phyloP scores from a whole-genome alignment of 1,140 invertebrate species.

The Zaprionus davidi region DNA sequence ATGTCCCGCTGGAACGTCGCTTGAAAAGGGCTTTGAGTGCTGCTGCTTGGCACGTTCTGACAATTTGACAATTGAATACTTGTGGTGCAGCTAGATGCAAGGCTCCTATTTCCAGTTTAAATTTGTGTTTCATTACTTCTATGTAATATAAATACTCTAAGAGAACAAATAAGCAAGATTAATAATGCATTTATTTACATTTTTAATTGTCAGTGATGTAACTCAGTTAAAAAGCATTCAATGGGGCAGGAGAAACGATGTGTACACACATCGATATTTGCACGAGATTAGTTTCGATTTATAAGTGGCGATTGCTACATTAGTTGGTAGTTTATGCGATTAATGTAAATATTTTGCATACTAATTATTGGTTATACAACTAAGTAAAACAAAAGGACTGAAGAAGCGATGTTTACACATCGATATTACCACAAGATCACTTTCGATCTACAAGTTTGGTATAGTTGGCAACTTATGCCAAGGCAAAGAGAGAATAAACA shows the following conservation, averaged over 20 bases:
- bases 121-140: not conserved
- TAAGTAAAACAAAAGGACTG: too few relatives aligned
- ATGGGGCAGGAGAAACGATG: not conserved
- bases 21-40: not conserved
- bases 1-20: not conserved
- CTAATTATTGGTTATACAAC: too few relatives aligned
- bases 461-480: too few relatives aligned
- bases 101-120: not conserved
- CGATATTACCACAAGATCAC: too few relatives aligned
- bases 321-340: too few relatives aligned
- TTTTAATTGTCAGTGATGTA: not conserved
- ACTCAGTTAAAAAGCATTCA: not conserved
- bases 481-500: too few relatives aligned
- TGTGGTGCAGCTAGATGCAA: not conserved
- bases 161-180: not conserved
- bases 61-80: slow-evolving; percentile 8
- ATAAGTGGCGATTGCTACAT: too few relatives aligned
- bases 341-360: too few relatives aligned
- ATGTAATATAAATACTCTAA: not conserved
- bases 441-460: too few relatives aligned
- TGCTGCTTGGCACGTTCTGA: slow-evolving; percentile 1
- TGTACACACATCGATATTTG: not conserved
- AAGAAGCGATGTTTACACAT: too few relatives aligned
- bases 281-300: not conserved
- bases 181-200: not conserved